Evolutionary conservation across 2,797 vertebrate species (phyloP), one percentile per base, ranked within the genome.

Genomic region (Chelonia mydas): DNA sequence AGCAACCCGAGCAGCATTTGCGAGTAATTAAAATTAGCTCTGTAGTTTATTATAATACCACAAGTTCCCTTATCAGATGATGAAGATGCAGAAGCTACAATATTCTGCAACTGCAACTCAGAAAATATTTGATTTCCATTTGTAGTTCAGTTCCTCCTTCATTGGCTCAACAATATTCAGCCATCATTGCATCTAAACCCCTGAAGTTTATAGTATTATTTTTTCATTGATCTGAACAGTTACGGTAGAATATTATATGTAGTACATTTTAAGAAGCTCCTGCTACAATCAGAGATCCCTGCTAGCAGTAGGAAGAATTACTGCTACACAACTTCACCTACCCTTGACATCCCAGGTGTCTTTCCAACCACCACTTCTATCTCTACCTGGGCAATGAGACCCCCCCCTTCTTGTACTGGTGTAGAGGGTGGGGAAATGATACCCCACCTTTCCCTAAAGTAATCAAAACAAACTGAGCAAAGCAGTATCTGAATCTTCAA

Each of bases 11-110:
- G 91, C 96, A 96, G 95, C 95, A 81, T 92, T 90, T 93, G 93
- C 96, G 96, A 53, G 68, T 97, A 97, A 97, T 97, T 97, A 98
- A 96, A 97, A 97, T 98, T 97, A 98, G 96, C 95, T 90, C 91
- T 84, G 87, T 81, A 91, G 86, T 77, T 94, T 97, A 97, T 93
- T 96, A 94, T 94, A 95, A 93, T 93, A 92, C 93, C 83, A 90
- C 53, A 61, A 94, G 84, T 92, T 96, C 81, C 90, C 45, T 93
- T 91, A 83, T 93, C 84, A 91, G 80, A 90, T 77, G 90, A 90
- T 47, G 89, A 89, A 55, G 93, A 89, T 88, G 72, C 90, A 33
- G 33, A 96, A 95, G 59, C 6, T 72, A 78, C 83, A 59, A 28
- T 94, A 80, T 59, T 54, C 84, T 90, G 72, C 41, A 87, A 74